Conservation (phyloP, 2,888 invertebrate genomes). For the Alloscopus bannaensis region DNA sequence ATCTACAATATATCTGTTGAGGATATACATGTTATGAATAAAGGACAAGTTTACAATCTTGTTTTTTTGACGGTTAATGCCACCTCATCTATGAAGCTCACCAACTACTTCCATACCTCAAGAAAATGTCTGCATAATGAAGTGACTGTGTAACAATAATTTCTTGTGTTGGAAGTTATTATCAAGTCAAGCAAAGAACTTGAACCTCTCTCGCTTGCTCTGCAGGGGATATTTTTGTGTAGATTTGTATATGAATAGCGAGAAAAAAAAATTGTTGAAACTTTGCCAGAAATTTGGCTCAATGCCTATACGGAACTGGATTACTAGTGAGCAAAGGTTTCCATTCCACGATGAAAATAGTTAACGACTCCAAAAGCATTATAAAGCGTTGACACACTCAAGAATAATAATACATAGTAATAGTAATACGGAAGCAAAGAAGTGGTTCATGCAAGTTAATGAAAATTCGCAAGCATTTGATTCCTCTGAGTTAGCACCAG, state of each 20-base stretch:
- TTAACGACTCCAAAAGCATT: neutral
- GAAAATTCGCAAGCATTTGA: too few relatives aligned
- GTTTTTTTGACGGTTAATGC: slow-evolving; percentile 47
- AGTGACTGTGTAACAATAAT: slow-evolving; percentile 1
- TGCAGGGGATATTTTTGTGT: too few relatives aligned
- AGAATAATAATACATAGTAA: neutral
- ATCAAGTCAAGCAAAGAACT: slow-evolving; percentile 51
- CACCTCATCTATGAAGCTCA: too few relatives aligned
- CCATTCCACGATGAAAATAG: neutral
- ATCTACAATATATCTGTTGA: too few relatives aligned
- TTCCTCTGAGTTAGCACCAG: neutral
- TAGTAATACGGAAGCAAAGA: slow-evolving; percentile 29
- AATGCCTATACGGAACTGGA: neutral
- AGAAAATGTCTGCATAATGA: neutral
- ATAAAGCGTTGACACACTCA: slow-evolving; percentile 4
- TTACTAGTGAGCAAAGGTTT: neutral
- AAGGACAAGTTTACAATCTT: slow-evolving; percentile 36
- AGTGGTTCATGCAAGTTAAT: too few relatives aligned
- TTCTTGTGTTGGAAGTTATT: slow-evolving; percentile 11
- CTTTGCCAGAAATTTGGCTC: slow-evolving; percentile 1
- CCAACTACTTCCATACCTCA: too few relatives aligned
- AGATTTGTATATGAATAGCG: too few relatives aligned
- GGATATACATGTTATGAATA: too few relatives aligned
- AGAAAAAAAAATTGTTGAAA: slow-evolving; percentile 17
- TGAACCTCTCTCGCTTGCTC: slow-evolving; percentile 48